Conservation (phyloP, 2,113 vertebrate species). For the Rhineura floridana region DNA sequence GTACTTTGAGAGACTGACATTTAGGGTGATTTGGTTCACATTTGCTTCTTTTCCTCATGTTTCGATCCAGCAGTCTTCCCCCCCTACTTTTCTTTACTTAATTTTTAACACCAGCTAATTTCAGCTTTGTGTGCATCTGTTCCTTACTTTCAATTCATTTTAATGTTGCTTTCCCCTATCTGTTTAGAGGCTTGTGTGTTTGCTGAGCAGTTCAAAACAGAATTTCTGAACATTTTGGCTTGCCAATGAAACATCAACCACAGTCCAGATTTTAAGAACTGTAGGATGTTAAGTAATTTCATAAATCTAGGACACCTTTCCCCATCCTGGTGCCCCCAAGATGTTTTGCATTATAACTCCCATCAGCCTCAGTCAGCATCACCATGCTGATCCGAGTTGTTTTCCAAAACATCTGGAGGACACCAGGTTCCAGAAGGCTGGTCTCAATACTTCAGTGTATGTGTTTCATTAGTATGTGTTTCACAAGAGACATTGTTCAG, state of each 20-base stretch:
- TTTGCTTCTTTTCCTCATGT: conserved; percentile 43
- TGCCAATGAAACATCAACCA: conserved; percentile 7
- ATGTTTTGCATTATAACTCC: background rate
- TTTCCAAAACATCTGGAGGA: too few relatives aligned
- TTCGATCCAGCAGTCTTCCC: background rate
- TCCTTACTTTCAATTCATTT: conserved; percentile 55
- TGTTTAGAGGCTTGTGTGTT: background rate
- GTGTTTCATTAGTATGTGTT: too few relatives aligned
- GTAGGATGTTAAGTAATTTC: background rate
- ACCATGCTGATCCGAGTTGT: too few relatives aligned
- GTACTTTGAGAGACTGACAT: conserved; percentile 49
- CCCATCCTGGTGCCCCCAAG: too few relatives aligned
- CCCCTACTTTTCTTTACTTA: conserved; percentile 37
- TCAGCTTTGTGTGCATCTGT: conserved; percentile 46
- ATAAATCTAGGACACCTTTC: background rate
- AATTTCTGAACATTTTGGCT: conserved; percentile 24
- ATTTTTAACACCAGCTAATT: conserved; percentile 55
- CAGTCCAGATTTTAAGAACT: background rate
- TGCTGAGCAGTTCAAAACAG: background rate
- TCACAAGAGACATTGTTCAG: too few relatives aligned
- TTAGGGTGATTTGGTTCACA: conserved; percentile 55
- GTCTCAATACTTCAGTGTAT: background rate
- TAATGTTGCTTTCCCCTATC: conserved; percentile 1
- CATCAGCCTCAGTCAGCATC: background rate
- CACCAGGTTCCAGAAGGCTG: too few relatives aligned